Conservation (phyloP, 2,888 invertebrate species). For the Lasioglossum vierecki region DNA sequence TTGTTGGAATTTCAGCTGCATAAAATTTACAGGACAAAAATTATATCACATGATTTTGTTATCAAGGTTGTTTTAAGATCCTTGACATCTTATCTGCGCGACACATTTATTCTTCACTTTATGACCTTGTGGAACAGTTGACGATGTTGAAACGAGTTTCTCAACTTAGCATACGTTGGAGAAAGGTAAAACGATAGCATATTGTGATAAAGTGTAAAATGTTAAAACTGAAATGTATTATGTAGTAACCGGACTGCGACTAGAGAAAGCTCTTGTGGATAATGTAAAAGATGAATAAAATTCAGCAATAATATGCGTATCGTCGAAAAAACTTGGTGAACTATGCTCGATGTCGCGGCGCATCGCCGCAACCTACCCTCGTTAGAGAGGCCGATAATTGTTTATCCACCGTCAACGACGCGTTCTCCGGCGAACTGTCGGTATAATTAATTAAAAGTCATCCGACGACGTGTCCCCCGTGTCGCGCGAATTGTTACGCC, state of each 20-base stretch:
- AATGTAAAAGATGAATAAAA: neutral
- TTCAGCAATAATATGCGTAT: neutral
- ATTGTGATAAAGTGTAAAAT: neutral
- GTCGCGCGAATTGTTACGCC: slow-evolving; percentile 24
- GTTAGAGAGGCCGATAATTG: slow-evolving; percentile 56
- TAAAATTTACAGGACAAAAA: neutral
- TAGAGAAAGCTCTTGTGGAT: neutral
- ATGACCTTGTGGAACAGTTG: neutral
- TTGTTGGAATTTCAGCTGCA: neutral
- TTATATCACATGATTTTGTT: neutral
- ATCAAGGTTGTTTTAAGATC: slow-evolving; percentile 1
- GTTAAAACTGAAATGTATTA: too few relatives aligned
- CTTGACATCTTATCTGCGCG: neutral
- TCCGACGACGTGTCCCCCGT: slow-evolving; percentile 33
- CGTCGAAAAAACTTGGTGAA: slow-evolving; percentile 11
- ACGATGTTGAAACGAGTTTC: neutral
- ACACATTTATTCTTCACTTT: neutral
- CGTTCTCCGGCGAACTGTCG: slow-evolving; percentile 23
- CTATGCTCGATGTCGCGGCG: slow-evolving; percentile 21
- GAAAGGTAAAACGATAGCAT: neutral
- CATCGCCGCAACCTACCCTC: slow-evolving; percentile 24
- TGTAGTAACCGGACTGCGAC: neutral
- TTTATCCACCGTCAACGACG: slow-evolving; percentile 51
- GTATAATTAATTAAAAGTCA: slow-evolving; percentile 62
- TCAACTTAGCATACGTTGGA: neutral